Percentiles rank a stretch among this genome's conserved stretches.
Evolutionary conservation across 2,797 vertebrate genomes (phyloP).

Genomic region (Anniella stebbinsi): DNA sequence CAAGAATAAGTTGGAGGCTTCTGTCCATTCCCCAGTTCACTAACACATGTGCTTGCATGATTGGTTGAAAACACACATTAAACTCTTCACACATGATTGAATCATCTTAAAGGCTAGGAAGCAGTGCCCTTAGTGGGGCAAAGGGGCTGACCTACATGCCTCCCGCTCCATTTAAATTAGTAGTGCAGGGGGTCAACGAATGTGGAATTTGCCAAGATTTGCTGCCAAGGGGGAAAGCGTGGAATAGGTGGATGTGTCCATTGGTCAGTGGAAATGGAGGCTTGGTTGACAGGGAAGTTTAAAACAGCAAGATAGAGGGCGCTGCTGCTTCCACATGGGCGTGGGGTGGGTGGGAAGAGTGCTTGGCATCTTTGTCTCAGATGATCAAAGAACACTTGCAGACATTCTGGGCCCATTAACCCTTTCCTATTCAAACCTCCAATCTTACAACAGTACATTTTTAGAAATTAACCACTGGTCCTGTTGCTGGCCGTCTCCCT

Average conservation of each 20-base stretch:
- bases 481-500: no score
- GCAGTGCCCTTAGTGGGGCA: neutral
- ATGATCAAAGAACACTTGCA: neutral
- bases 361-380: neutral
- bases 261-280: neutral
- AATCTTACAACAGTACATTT: no score
- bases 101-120: neutral
- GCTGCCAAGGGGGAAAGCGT: neutral
- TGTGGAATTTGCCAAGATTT: neutral
- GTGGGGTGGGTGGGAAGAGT: no score
- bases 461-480: no score
- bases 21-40: neutral
- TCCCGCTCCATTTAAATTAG: neutral
- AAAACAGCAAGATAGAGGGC: neutral
- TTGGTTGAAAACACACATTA: neutral
- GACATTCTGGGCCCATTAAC: neutral
- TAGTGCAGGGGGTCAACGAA: neutral
- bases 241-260: neutral
- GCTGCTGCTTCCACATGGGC: neutral
- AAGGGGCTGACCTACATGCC: neutral
- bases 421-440: no score
- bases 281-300: neutral
- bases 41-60: no score
- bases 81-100: neutral
- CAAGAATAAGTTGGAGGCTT: neutral